A percentile compares a stretch with the other conserved stretches of the same genome.
Evolutionary conservation across 2,113 vertebrate species (phyloP).

Genomic region (Psephotus haematonotus): DNA sequence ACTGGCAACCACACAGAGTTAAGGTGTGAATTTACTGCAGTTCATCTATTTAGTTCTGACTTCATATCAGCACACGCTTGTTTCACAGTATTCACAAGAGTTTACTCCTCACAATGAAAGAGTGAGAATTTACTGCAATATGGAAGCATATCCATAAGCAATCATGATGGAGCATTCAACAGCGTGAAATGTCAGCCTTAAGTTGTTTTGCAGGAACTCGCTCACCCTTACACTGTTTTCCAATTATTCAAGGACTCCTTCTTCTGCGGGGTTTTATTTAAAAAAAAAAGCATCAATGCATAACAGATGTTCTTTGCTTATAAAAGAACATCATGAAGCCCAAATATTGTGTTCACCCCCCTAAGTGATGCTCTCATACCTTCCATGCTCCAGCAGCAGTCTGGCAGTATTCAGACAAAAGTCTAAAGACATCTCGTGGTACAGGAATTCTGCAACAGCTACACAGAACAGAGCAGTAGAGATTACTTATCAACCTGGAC

Average conservation of each 20-base stretch:
- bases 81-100: neutral
- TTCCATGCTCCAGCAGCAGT: conserved; percentile 83
- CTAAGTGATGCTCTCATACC: conserved; percentile 72
- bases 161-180: neutral
- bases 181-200: neutral
- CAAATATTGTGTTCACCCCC: neutral
- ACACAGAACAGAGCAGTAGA: conserved; percentile 21
- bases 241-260: neutral
- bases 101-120: neutral
- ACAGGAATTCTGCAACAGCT: conserved; percentile 82
- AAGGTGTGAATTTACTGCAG: conserved; percentile 7
- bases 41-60: neutral
- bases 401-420: conserved; percentile 82
- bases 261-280: neutral
- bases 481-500: neutral
- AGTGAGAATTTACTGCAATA: neutral
- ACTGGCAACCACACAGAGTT: neutral
- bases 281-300: neutral
- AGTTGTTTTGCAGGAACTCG: neutral
- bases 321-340: neutral
- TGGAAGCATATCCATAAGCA: neutral
- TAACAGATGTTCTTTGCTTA: neutral
- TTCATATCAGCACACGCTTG: neutral
- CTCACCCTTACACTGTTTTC: neutral
- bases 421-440: conserved; percentile 77